Conservation (phyloP, 2,797 vertebrate species). For the Coilia nasus region DNA sequence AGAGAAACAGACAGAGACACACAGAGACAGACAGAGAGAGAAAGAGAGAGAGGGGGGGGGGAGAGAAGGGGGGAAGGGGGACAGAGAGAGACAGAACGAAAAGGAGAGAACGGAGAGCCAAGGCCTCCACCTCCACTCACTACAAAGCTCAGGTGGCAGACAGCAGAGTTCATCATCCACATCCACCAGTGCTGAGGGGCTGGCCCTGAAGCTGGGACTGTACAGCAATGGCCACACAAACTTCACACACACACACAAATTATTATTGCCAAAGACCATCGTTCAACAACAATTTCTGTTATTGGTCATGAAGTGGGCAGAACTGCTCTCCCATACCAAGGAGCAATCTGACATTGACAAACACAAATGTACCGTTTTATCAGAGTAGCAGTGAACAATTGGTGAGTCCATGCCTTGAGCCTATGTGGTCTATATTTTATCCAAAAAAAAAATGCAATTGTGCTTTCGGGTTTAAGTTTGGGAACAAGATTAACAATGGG, state of each 20-base stretch:
- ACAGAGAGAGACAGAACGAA: neutral
- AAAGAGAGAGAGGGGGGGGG: neutral
- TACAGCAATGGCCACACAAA: neutral
- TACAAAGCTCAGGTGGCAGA: slow-evolving; percentile 22
- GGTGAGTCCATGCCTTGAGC: neutral
- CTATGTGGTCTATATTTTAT: neutral
- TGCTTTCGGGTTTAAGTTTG: neutral
- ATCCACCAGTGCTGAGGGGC: neutral
- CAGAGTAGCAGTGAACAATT: neutral
- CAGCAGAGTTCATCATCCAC: slow-evolving; percentile 16
- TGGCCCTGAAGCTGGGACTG: neutral
- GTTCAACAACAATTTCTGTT: too few species aligned
- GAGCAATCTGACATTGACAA: neutral
- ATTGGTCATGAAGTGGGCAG: neutral
- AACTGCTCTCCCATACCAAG: neutral
- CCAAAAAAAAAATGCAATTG: slow-evolving; percentile 42
- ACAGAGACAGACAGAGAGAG: neutral
- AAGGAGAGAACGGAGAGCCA: neutral
- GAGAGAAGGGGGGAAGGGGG: neutral
- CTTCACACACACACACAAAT: neutral
- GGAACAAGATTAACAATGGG: neutral
- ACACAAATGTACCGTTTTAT: neutral
- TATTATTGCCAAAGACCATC: too few species aligned
- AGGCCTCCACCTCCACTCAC: neutral
- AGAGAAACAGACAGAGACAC: neutral